These are phyloP conservation scores for Limenitis camilla DNA, from an alignment of 2,888 invertebrate species.

Conservation along the genomic window DNA sequence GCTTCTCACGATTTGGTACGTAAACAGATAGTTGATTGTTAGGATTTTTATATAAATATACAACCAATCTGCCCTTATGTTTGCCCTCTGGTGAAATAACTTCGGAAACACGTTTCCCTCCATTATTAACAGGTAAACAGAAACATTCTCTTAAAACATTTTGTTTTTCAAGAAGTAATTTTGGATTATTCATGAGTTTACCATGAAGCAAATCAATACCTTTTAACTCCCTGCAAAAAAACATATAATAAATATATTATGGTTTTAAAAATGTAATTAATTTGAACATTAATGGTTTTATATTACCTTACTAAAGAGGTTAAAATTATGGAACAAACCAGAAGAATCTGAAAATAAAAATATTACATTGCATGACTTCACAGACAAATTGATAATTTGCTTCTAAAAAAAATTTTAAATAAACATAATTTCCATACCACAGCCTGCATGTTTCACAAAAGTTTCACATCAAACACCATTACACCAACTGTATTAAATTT, in stretches of 20 bases:
- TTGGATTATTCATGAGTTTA: too few species aligned
- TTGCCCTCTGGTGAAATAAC: constrained; percentile 22
- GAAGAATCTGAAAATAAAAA: background rate
- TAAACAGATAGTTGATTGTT: constrained; percentile 32
- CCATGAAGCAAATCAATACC: background rate
- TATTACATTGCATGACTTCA: background rate
- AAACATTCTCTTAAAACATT: too few species aligned
- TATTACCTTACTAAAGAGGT: constrained; percentile 9
- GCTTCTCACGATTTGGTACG: constrained; percentile 41
- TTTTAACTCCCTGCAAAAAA: background rate
- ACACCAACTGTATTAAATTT: background rate
- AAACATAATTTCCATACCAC: constrained; percentile 6
- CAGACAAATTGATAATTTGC: background rate
- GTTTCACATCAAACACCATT: constrained; percentile 1
- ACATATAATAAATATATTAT: background rate
- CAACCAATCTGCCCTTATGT: constrained; percentile 38
- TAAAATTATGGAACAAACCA: background rate
- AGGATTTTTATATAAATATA: constrained; percentile 41
- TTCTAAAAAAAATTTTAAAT: background rate
- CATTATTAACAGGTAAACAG: too few species aligned
- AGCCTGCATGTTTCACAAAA: constrained; percentile 8
- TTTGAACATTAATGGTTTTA: background rate
- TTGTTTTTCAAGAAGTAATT: background rate
- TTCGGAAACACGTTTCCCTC: constrained; percentile 24
- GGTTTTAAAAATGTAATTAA: background rate